Conservation (phyloP, 2,888 invertebrate species). For the Lepas anatifera region DNA sequence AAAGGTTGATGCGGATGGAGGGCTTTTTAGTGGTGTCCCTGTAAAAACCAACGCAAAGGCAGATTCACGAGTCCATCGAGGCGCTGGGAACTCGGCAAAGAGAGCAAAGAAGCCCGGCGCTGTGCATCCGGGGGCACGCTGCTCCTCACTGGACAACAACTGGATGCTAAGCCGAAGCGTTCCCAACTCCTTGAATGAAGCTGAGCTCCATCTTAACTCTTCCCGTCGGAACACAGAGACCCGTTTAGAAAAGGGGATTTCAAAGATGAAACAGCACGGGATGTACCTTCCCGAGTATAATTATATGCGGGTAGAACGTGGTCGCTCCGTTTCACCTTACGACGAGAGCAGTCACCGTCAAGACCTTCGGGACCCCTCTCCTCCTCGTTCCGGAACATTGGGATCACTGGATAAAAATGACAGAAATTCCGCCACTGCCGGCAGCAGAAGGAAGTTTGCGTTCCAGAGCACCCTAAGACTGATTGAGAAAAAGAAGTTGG, state of each 20-base stretch:
- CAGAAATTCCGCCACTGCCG: background rate
- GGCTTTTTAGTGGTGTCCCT: too few relatives aligned
- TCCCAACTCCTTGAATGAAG: constrained; percentile 54
- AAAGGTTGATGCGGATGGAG: too few relatives aligned
- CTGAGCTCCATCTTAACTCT: constrained; percentile 27
- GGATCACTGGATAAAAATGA: too few relatives aligned
- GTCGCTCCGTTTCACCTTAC: constrained; percentile 13
- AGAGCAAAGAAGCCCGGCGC: too few relatives aligned
- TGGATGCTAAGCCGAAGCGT: constrained; percentile 2
- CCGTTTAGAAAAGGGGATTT: background rate
- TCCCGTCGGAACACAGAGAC: constrained; percentile 27
- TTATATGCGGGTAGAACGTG: constrained; percentile 26
- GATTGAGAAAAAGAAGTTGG: constrained; percentile 24
- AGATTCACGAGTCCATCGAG: too few relatives aligned
- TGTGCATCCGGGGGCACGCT: too few relatives aligned
- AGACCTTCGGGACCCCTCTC: too few relatives aligned
- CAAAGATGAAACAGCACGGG: constrained; percentile 34
- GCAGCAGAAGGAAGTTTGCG: constrained; percentile 23
- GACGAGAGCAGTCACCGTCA: too few relatives aligned
- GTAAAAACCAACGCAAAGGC: too few relatives aligned
- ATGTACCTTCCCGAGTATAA: constrained; percentile 59
- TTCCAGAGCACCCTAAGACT: constrained; percentile 25
- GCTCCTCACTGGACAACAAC: background rate
- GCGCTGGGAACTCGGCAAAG: too few relatives aligned
- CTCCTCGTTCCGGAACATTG: too few relatives aligned